Base-by-base conservation (phyloP, 92 coral and sea anemone genomes). In the Epizoanthus fatuus region DNA sequence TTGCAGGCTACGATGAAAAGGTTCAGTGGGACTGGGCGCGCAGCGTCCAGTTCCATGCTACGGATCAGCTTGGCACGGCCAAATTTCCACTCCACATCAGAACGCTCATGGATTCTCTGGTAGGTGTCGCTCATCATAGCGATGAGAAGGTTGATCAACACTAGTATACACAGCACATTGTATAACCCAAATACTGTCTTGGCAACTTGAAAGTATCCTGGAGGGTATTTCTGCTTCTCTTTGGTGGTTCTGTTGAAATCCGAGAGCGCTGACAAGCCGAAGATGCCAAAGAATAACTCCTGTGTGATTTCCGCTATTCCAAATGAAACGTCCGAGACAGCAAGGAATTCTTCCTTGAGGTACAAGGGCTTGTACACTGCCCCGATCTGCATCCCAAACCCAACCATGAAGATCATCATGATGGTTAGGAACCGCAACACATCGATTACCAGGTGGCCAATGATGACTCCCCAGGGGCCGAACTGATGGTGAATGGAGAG, bases 71-170 rank as follows among this genome's bases (percentile, higher is more conserved):
- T 92, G 3, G 98, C 98, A 51, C 98, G 92, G 56, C 98, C 98
- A 75, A 94, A 96, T 82, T 96, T 96, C 98, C 98, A 96, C 89
- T 94, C 98, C 51, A 94, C 84, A 69, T 96, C 98, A 1, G 98
- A 96, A 66, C 91, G 93, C 52, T 88, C 93, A 75, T 96, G 98
- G 57, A 96, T 91, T 16, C 98, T 84, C 73, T 96, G 98, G 72
- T 96, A 96, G 14, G 98, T 96, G 84, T 96, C 98, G 52, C 98
- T 96, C 98, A 96, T 96, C 98, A 96, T 96, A 80, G 98, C 98
- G 76, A 96, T 96, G 52, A 96, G 94, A 6, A 96, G 91, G 72
- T 96, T 96, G 85, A 96, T 82, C 44, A 96, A 87, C 8, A 96
- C 98, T 25, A 97, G 90, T 66, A 97, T 88, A 14, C 95, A 87